These are phyloP conservation scores for Subacronicta megacephala DNA, from an alignment of 2,888 invertebrate genomes.

Conservation along the genomic window DNA sequence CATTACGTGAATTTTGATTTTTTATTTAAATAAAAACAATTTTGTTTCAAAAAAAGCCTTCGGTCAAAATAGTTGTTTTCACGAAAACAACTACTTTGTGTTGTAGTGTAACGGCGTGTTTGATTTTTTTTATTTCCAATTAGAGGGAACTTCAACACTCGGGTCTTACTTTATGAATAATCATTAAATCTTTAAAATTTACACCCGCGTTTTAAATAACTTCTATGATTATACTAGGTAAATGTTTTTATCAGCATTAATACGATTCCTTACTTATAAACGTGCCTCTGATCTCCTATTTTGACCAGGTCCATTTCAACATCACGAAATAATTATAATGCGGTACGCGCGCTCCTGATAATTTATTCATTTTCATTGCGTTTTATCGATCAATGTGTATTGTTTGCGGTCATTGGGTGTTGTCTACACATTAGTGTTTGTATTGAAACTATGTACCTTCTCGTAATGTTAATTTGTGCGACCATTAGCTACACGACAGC, in stretches of 20 bases:
- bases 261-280: constrained; percentile 48
- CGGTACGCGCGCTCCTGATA: constrained; percentile 64
- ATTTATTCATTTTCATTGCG: constrained; percentile 79
- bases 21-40: constrained; percentile 21
- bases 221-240: constrained; percentile 36
- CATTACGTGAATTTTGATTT: constrained; percentile 29
- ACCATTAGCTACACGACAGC: constrained; percentile 59
- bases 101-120: too few species aligned
- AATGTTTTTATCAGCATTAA: constrained; percentile 51
- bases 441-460: constrained; percentile 64
- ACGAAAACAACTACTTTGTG: too few species aligned
- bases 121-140: constrained; percentile 64
- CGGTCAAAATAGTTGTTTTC: constrained; percentile 37
- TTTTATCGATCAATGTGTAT: constrained; percentile 75
- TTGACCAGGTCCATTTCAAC: constrained; percentile 62
- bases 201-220: constrained; percentile 55
- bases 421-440: constrained; percentile 68
- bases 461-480: constrained; percentile 56
- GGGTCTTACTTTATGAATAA: constrained; percentile 49
- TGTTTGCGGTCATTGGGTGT: constrained; percentile 69
- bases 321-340: constrained; percentile 73
- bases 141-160: constrained; percentile 52
- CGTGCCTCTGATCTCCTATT: constrained; percentile 52
- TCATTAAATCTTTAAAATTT: constrained; percentile 60
- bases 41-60: constrained; percentile 34